phyloP scores from a whole-genome alignment of 2,113 vertebrate genomes.

The Aepyceros melampus region DNA sequence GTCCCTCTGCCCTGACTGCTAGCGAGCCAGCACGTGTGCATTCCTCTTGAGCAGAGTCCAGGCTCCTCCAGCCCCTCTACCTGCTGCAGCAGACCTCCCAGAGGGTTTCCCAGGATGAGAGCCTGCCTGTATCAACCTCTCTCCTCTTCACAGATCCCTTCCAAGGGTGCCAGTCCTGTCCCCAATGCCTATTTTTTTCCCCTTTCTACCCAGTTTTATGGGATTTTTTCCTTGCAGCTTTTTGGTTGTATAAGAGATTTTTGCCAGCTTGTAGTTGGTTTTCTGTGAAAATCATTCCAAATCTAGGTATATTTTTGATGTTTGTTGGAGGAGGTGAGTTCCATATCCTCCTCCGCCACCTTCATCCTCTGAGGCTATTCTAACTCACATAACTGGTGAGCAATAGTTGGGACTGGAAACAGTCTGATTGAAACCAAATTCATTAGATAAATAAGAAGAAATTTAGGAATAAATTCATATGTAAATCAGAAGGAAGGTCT shows the following conservation, averaged over 20 bases:
- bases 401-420: neutral
- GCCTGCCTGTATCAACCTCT: accelerated
- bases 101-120: neutral
- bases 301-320: neutral
- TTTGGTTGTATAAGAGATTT: neutral
- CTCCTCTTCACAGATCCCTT: neutral
- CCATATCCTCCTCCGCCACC: neutral
- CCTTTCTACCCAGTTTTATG: neutral
- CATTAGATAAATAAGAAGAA: neutral
- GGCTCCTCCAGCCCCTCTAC: neutral
- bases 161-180: neutral
- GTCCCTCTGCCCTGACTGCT: neutral
- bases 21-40: neutral
- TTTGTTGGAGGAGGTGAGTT: neutral
- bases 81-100: neutral
- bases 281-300: neutral
- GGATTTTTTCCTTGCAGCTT: neutral
- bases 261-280: neutral
- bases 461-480: neutral
- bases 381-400: neutral
- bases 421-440: neutral
- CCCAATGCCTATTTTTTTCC: neutral
- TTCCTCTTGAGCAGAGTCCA: neutral
- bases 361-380: neutral
- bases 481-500: neutral